These are phyloP conservation scores for Toxostoma redivivum DNA, from an alignment of 2,113 vertebrate species.

Conservation along the genomic window DNA sequence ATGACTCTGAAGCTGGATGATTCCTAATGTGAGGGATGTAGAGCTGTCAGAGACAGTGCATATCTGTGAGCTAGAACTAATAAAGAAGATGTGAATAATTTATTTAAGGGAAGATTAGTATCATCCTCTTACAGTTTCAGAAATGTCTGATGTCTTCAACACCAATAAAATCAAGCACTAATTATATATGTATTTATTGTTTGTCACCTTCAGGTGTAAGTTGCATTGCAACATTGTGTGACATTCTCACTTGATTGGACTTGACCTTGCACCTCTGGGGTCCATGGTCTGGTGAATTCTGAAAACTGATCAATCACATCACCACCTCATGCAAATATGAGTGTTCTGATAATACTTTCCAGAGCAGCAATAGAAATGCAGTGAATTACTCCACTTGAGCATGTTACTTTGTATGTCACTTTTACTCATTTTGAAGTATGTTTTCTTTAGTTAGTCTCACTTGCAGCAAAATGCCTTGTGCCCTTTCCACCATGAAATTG, in stretches of 20 bases:
- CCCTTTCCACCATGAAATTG: not conserved
- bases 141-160: not conserved
- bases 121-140: not conserved
- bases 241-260: not conserved
- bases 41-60: not conserved
- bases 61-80: not conserved
- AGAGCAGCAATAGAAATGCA: not conserved
- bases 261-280: not conserved
- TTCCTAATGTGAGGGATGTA: not conserved
- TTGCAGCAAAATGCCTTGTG: fast-evolving
- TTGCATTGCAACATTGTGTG: not conserved
- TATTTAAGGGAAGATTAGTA: not conserved
- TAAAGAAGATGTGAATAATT: constrained; percentile 15
- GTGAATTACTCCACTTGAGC: not conserved
- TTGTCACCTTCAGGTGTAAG: not conserved
- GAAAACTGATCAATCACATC: not conserved
- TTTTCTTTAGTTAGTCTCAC: not conserved
- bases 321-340: fast-evolving
- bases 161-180: not conserved
- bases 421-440: not conserved
- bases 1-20: not conserved
- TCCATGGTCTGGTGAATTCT: not conserved
- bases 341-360: not conserved
- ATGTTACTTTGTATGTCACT: not conserved
- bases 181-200: not conserved